Conservation (phyloP, 2,888 invertebrate genomes). For the Tolmerus cingulatus region DNA sequence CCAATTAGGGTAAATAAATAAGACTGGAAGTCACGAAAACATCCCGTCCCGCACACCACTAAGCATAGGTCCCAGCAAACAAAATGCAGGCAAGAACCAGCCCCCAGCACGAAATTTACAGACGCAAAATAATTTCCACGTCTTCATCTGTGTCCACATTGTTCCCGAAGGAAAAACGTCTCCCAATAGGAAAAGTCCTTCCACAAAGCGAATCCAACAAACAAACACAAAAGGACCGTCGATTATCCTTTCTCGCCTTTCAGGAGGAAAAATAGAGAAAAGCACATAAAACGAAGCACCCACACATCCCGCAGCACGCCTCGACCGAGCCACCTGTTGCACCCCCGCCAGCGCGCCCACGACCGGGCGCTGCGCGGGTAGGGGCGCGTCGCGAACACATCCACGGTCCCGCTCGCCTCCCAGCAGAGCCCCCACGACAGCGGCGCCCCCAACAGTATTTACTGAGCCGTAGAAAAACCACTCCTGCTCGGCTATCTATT, state of each 20-base stretch:
- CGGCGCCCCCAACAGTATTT: not conserved
- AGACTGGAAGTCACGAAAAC: not conserved
- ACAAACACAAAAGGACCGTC: conserved; percentile 42
- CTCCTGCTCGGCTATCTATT: conserved; percentile 48
- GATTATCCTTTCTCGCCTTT: conserved; percentile 43
- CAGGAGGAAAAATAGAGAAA: conserved; percentile 40
- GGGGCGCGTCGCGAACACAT: not conserved
- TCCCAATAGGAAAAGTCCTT: conserved; percentile 41
- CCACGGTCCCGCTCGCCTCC: not conserved
- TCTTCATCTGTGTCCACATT: conserved; percentile 37
- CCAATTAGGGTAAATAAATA: not conserved
- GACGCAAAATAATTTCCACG: conserved; percentile 34
- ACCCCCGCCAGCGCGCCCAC: not conserved
- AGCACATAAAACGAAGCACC: conserved; percentile 38
- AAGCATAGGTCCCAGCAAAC: not conserved
- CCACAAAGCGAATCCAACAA: conserved; percentile 33
- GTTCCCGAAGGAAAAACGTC: conserved; percentile 39
- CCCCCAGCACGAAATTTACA: conserved; percentile 28
- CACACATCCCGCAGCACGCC: conserved; percentile 23
- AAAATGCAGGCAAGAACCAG: not conserved
- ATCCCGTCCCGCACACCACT: not conserved
- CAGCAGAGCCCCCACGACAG: not conserved
- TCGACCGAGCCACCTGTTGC: conserved; percentile 24
- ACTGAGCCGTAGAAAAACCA: conserved; percentile 47
- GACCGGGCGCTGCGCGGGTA: not conserved